phyloP scores from a whole-genome alignment of 1,140 invertebrate species.

The Asobara japonica region DNA sequence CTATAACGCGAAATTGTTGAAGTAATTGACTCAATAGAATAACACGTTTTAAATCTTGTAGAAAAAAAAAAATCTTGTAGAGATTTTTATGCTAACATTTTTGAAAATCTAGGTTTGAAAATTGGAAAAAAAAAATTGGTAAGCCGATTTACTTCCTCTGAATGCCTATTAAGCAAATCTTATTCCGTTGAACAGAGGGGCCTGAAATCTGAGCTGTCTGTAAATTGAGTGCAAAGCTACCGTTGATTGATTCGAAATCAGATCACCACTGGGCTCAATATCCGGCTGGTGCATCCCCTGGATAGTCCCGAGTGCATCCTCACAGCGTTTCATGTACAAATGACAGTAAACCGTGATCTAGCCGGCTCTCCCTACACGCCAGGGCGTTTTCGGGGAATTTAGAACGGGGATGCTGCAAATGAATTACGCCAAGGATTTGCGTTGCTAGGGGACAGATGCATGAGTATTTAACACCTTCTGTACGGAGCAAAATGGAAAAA shows the following conservation, averaged over 20 bases:
- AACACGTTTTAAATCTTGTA: too few relatives aligned
- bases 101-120: too few relatives aligned
- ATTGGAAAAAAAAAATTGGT: too few relatives aligned
- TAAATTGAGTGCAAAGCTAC: slow-evolving; percentile 65
- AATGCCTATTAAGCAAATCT: background rate
- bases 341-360: background rate
- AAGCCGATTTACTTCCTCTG: too few relatives aligned
- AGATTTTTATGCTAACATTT: too few relatives aligned
- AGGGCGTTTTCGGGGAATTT: background rate
- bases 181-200: slow-evolving; percentile 28
- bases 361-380: background rate
- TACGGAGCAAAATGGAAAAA: too few relatives aligned
- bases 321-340: background rate
- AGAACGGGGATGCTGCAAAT: background rate
- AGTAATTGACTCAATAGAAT: background rate
- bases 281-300: slow-evolving; percentile 44
- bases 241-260: slow-evolving; percentile 66
- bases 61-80: too few relatives aligned
- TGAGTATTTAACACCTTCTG: background rate
- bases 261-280: slow-evolving; percentile 50
- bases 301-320: background rate
- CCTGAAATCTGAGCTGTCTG: slow-evolving; percentile 56
- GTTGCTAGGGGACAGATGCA: background rate
- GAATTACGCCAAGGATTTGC: background rate
- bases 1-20: background rate